Conservation (phyloP, 2,888 invertebrate genomes). For the Morpho achilles region DNA sequence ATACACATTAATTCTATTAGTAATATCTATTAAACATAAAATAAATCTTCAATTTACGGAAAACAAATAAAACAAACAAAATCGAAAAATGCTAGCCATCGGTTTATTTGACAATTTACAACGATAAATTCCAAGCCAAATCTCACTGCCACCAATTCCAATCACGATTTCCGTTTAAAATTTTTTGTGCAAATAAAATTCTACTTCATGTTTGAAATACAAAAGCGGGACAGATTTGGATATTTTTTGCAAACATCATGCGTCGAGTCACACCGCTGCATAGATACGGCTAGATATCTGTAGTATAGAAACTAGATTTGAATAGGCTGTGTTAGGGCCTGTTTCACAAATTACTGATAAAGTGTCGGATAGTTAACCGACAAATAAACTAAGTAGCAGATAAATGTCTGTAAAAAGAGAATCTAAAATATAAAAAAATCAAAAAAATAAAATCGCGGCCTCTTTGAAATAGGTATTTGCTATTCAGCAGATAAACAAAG, state of each 20-base stretch:
- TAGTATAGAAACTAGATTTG: constrained; percentile 1
- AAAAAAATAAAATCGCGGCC: too few species aligned
- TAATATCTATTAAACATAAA: too few species aligned
- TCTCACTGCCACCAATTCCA: constrained; percentile 20
- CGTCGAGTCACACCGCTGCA: background rate
- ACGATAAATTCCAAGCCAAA: constrained; percentile 13
- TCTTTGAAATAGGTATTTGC: too few species aligned
- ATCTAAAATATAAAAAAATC: too few species aligned
- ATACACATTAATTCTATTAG: too few species aligned
- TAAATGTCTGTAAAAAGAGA: too few species aligned
- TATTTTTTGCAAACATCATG: constrained; percentile 16
- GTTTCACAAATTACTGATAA: background rate
- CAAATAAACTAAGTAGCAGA: too few species aligned
- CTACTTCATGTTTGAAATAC: constrained; percentile 18
- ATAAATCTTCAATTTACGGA: background rate
- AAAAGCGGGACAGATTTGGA: constrained; percentile 15
- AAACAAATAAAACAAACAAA: constrained; percentile 1
- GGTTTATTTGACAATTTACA: constrained; percentile 15
- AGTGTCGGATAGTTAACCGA: too few species aligned
- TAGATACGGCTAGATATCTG: background rate
- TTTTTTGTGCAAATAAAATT: constrained; percentile 19
- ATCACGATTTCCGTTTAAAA: constrained; percentile 20
- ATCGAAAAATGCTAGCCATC: background rate
- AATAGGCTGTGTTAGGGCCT: background rate
- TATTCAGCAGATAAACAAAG: too few species aligned